Base-by-base conservation (phyloP, 1,140 invertebrate genomes). In the Ladona fulva region DNA sequence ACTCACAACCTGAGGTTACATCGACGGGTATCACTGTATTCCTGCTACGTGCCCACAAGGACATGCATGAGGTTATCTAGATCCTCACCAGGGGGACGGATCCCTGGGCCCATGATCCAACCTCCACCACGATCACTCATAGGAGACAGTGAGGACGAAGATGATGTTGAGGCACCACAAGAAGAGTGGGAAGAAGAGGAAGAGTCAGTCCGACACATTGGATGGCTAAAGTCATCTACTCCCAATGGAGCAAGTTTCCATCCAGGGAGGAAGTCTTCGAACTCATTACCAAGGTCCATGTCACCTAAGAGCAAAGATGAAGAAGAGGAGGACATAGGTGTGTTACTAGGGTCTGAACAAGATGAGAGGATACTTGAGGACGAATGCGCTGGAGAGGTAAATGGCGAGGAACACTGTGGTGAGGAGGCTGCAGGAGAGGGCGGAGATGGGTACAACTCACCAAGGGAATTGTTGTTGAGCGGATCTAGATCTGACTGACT, bases 401-500 rank as follows among this genome's bases (percentile, higher is more conserved):
- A 22, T 42, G 44, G 74, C 19, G 74, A 22, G 52, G 76, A 42
- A 42, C 24, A 77, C 74, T 76, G 22, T n/a, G n/a, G 29, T 12
- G 52, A 75, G 44, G 19, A 87, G 87, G 11, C 87, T 87, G 22
- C 87, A 87, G 80, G 88, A 87, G 78, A 88, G 87, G 42, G 88
- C 86, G 81, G 80, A 76, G 82, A 81, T 52, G 89, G 88, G 52
- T 90, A 89, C 75, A 92, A 83, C 83, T 92, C 52, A 16, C 76
- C 76, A 19, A 52, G 22, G 22, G 42, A 90, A 83, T 92, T 92
- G 85, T 94, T 93, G 84, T 94, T 94, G 80, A 94, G 86, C 24
- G 93, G 92, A 84, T 95, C 93, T 25, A 95, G 86, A 81, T 94
- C 93, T 77, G 92, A 94, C 81, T 94, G 92, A 76, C 91, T 93